Base-by-base conservation (phyloP, 2,888 invertebrate genomes). In the Latheticus oryzae region DNA sequence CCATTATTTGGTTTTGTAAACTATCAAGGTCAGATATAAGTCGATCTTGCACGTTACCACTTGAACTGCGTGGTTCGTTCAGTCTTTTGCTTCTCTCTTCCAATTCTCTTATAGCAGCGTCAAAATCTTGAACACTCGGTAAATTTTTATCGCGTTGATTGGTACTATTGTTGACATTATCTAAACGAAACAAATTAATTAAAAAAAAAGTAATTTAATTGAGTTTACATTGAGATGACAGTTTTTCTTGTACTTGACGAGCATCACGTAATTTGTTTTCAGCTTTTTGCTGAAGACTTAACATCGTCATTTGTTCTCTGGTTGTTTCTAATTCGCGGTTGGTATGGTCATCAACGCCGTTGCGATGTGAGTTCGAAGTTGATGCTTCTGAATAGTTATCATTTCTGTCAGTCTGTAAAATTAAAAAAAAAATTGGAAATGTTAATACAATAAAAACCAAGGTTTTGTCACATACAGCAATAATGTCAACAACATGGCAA, bases 221-320 rank as follows among this genome's bases (percentile, higher is more conserved):
- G 21, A 19, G 21, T 30, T 62, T 52, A 64, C 64, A 56, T 38
- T 60, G 47, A 2, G 55, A 32, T 3, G 28, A 9, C 13, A 78
- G 59, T 63, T 73, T 75, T 56, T 75, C 76, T 64, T 77, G 78
- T 16, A 73, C 69, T 17, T 71, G 71, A 35, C 75, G 66, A 2
- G 78, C 78, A 51, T 77, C 75, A 19, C 71, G 65, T 28, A 78
- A 58, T 62, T 76, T 76, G 61, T 74, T 77, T 59, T 79, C 78
- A 12, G 78, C 77, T 61, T 75, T 77, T 50, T 76, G 71, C 57
- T 78, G 76, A 7, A 78, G 62, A 21, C 69, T 70, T 33, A 78
- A 60, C 16, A 78, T 59, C 1, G 73, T 62, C 60, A 67, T 40
- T 47, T 77, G 76, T 42, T 78, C 78, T 50, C 72, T 69, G 12